Evolutionary conservation across 1,140 invertebrate species (phyloP), one percentile per base, ranked within the genome.

Genomic region (Luehdorfia chinensis): DNA sequence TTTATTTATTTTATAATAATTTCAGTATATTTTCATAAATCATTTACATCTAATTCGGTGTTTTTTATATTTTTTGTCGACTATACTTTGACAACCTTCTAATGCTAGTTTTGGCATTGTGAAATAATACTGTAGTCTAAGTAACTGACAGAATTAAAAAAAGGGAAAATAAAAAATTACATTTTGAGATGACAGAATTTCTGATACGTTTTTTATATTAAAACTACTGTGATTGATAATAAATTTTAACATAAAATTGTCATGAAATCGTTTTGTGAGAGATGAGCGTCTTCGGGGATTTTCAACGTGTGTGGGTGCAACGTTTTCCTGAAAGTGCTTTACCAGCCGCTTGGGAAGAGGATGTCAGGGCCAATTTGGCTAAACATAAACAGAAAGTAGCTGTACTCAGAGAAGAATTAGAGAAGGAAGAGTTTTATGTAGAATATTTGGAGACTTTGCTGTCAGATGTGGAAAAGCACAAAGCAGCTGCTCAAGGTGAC

Each of bases 401-500:
- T 34, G 89, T 92, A 51, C 89, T 96, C 33, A 91, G 91, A 73
- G 94, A 95, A 69, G 94, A 96, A 83, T 84, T 96, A 18, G 94
- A 96, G 67, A 95, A 96, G 72, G 95, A 96, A 85, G 93, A 95
- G 70, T 93, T 95, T 67, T 96, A 96, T 68, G 95, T 96, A 4
- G 93, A 95, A 74, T 96, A 96, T 85, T 87, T 97, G 56, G 94
- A 96, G 77, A 90, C 93, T 46, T 76, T 96, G 27, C 72, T 97
- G 11, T 92, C 92, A 36, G 94, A 96, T 84, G 94, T 95, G 4
- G 94, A 95, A 60, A 91, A 93, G 59, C 92, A 93, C 59, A 92
- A 92, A 64, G 80, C 80, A 55, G 64, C 71, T 28, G 65, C 77
- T 43, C 72, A 76, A 50, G 59, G 57, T 48, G 75, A 59, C 53